phyloP scores from a whole-genome alignment of 2,113 vertebrate genomes.

The Scatophagus argus region DNA sequence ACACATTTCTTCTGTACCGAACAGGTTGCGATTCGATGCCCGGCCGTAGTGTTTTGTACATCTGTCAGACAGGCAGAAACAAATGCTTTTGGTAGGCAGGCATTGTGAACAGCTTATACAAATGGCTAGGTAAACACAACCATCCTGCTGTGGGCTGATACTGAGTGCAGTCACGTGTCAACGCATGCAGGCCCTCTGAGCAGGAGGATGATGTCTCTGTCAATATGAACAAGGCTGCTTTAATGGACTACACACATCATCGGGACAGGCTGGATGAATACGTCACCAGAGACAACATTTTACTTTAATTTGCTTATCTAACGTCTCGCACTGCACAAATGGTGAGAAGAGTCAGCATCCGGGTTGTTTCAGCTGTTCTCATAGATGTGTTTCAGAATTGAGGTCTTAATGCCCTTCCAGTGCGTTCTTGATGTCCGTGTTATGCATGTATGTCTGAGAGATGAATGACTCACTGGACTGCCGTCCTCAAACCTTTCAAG shows the following conservation, averaged over 20 bases:
- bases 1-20: neutral
- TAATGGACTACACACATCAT: conserved; percentile 17
- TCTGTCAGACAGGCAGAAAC: neutral
- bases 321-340: neutral
- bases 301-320: conserved; percentile 15
- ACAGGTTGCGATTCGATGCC: neutral
- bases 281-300: conserved; percentile 1
- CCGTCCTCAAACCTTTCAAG: conserved; percentile 8
- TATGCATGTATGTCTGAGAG: neutral
- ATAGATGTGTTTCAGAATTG: neutral
- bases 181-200: conserved; percentile 3
- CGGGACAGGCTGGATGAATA: neutral
- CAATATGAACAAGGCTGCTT: neutral
- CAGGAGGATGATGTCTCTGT: conserved; percentile 7
- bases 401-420: neutral
- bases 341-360: neutral
- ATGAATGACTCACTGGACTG: neutral
- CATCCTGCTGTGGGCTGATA: neutral
- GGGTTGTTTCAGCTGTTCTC: neutral
- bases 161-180: neutral
- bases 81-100: neutral
- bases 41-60: neutral
- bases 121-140: neutral
- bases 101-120: neutral
- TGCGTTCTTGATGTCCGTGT: neutral